Evolutionary conservation across 2,113 vertebrate species (phyloP).

Genomic region (Odontophorus gujanensis): DNA sequence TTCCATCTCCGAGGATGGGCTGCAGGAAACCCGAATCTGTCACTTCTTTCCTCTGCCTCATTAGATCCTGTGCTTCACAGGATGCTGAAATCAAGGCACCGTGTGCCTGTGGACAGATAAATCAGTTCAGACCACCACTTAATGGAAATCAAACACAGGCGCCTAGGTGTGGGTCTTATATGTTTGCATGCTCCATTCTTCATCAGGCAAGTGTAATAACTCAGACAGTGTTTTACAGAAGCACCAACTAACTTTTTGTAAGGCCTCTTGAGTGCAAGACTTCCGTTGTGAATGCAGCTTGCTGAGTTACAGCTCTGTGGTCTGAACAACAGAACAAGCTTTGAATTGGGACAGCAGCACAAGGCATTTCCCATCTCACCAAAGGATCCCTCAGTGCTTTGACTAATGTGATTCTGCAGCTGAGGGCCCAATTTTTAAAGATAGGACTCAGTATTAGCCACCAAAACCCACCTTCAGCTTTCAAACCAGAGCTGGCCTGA

Average conservation of each 20-base stretch:
- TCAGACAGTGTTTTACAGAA: not conserved
- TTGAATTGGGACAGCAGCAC: not conserved
- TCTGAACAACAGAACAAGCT: not conserved
- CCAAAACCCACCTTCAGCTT: not conserved
- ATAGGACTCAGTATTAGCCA: rapidly evolving
- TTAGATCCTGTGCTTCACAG: constrained; percentile 67
- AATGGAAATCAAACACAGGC: not conserved
- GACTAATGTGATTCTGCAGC: rapidly evolving
- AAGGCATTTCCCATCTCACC: not conserved
- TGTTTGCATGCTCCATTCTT: not conserved
- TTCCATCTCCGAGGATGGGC: constrained; percentile 52
- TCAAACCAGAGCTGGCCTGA: not conserved
- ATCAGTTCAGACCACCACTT: constrained; percentile 8
- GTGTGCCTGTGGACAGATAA: not conserved
- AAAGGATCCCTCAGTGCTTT: rapidly evolving
- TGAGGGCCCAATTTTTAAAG: not conserved
- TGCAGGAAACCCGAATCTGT: constrained; percentile 71
- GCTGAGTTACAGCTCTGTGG: not conserved
- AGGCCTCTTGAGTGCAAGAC: not conserved
- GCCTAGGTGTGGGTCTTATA: not conserved
- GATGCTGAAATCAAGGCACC: constrained; percentile 49
- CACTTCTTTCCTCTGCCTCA: constrained; percentile 66
- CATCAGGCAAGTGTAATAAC: not conserved
- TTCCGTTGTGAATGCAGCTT: not conserved
- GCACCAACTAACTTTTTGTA: not conserved